Percentiles rank a stretch among this genome's conserved stretches.
Conservation (phyloP, 2,888 invertebrate genomes). For the Quadriops clusia region DNA sequence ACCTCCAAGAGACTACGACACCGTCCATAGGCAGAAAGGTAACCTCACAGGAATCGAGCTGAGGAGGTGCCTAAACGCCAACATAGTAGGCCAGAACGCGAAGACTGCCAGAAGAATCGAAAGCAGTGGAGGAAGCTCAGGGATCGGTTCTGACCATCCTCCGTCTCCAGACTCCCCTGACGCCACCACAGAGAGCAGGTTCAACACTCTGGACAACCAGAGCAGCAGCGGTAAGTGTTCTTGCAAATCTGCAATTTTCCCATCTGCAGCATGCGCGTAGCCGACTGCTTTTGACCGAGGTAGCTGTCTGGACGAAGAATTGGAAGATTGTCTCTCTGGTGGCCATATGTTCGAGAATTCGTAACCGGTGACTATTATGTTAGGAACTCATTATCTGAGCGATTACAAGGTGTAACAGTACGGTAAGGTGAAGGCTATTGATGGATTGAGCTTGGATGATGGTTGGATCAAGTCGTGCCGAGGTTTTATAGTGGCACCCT, state of each 20-base stretch:
- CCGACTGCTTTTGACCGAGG: too few species aligned
- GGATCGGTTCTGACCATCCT: constrained; percentile 81
- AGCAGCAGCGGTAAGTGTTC: constrained; percentile 31
- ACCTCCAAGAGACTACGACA: constrained; percentile 91
- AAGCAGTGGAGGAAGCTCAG: constrained; percentile 63
- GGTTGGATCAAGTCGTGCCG: too few species aligned
- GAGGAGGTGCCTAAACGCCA: constrained; percentile 57
- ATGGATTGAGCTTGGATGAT: too few species aligned
- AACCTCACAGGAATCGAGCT: constrained; percentile 63
- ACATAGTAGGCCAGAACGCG: constrained; percentile 47
- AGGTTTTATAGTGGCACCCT: too few species aligned
- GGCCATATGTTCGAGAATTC: too few species aligned
- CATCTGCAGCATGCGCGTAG: too few species aligned
- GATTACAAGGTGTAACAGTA: too few species aligned
- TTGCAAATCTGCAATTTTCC: constrained; percentile 1
- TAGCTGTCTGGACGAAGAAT: too few species aligned
- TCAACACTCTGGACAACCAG: constrained; percentile 44
- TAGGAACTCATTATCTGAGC: too few species aligned
- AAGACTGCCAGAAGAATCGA: constrained; percentile 26
- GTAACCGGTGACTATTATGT: too few species aligned
- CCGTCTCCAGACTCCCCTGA: constrained; percentile 59
- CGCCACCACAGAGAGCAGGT: constrained; percentile 33
- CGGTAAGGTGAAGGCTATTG: too few species aligned
- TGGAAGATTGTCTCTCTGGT: too few species aligned
- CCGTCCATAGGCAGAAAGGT: constrained; percentile 68